Base-by-base conservation (phyloP, 2,888 invertebrate species). In the Aspidapion aeneum region DNA sequence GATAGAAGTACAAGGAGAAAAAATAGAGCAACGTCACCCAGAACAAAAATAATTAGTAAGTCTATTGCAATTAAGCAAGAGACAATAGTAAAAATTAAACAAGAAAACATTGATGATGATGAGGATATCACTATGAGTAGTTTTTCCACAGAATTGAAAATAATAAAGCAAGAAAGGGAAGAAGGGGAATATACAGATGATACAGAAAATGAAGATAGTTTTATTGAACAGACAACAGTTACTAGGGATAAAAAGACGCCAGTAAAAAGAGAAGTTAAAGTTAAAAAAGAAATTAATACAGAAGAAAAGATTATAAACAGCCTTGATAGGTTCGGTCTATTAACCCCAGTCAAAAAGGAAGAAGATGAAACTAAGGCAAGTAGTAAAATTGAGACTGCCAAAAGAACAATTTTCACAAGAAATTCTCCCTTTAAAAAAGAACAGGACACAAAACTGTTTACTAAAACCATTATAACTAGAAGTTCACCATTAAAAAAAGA, bases 341-440 rank as follows among this genome's bases (percentile, higher is more conserved):
- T 35, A 48, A 67, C 67, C 16, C 70, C 72, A 17, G 54, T 70
- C 12, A 70, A 72, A 55, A 61, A 21, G 52, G 72, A 72, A 48
- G 19, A 56, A 12, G 63, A 61, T 17, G 58, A 56, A 18, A 18
- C 7, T 16, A 18, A 18, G n/a, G 5, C 35, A 35, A n/a, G 50
- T 16, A 22, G 21, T 19, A 58, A 55, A 49, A 21, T 64, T 18
- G 68, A 65, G 64, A 68, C 65, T 63, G 69, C 60, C 18, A 69
- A 68, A 65, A 54, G 69, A 21, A 68, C 66, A n/a, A 62, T 69
- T 3, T 69, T 69, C 49, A 62, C 35, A 18, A 63, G 68, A 20
- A 51, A 61, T 19, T 68, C 69, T 20, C 69, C 68, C 17, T 68
- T 67, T 57, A 66, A 67, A 61, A 66, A 21, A 18, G 35, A 35